phyloP scores from a whole-genome alignment of 2,113 vertebrate species.

The Bombycilla garrulus region DNA sequence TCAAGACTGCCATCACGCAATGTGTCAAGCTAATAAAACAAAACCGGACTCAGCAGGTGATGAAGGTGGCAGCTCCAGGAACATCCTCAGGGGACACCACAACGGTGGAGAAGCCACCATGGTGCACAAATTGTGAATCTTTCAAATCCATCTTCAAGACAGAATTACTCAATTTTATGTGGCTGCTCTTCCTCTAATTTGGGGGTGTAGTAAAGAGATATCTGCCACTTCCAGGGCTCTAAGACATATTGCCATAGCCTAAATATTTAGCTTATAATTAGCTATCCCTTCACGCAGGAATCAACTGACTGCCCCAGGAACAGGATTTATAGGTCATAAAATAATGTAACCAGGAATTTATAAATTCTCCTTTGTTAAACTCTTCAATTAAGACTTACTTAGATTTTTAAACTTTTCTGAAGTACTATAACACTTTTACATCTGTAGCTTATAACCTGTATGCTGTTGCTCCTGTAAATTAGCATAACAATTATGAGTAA shows the following conservation, averaged over 20 bases:
- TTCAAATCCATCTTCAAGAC: neutral
- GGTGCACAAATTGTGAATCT: neutral
- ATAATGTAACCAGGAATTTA: neutral
- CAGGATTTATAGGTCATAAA: neutral
- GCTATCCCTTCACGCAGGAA: neutral
- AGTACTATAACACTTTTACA: neutral
- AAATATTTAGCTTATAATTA: neutral
- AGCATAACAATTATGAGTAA: neutral
- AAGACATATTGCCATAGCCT: neutral
- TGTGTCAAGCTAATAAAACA: constrained; percentile 33
- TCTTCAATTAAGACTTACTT: neutral
- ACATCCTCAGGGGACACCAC: neutral
- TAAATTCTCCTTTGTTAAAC: neutral
- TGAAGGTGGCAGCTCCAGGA: neutral
- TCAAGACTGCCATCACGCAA: neutral
- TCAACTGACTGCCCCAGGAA: neutral
- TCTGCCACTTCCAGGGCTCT: neutral
- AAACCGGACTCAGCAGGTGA: neutral
- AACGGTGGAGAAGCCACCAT: neutral
- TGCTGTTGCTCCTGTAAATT: neutral
- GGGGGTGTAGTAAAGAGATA: neutral
- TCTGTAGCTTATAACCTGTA: neutral
- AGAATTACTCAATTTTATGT: neutral
- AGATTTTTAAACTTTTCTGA: neutral
- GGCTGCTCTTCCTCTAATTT: neutral